Evolutionary conservation across 2,797 vertebrate genomes (phyloP).

Genomic region (Scleropages formosus): DNA sequence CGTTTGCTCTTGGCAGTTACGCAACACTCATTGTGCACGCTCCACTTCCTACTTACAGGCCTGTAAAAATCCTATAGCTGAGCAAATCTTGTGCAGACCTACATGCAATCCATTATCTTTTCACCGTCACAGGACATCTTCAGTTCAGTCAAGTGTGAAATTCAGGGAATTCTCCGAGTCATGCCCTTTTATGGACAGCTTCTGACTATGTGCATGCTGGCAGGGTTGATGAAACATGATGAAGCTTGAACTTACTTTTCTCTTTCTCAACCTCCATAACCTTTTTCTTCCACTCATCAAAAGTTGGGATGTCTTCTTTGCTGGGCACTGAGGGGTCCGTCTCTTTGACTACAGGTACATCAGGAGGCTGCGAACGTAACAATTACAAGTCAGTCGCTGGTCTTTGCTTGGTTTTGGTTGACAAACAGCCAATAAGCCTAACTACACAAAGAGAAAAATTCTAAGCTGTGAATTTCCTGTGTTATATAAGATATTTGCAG

Average conservation of each 20-base stretch:
- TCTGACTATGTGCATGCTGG: neutral
- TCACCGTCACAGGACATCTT: too few species aligned
- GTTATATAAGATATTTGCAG: neutral
- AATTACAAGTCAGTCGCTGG: constrained; percentile 18
- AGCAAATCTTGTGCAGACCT: neutral
- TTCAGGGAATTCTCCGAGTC: too few species aligned
- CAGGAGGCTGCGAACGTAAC: constrained; percentile 59
- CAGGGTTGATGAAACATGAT: neutral
- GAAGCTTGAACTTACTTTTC: constrained; percentile 77
- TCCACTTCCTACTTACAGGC: constrained; percentile 5
- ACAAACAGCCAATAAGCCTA: too few species aligned
- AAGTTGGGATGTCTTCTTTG: constrained; percentile 91
- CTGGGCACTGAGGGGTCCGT: constrained; percentile 76
- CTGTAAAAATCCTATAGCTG: neutral
- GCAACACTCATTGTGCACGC: constrained; percentile 22
- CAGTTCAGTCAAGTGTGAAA: too few species aligned
- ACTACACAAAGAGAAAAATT: neutral
- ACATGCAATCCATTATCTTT: too few species aligned
- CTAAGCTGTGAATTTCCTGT: neutral
- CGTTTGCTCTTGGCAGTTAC: constrained; percentile 18
- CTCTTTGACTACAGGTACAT: constrained; percentile 66
- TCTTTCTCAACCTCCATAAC: constrained; percentile 99
- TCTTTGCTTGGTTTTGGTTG: too few species aligned
- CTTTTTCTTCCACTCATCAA: constrained; percentile 98
- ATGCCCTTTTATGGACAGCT: too few species aligned